Conservation (phyloP, 2,888 invertebrate species). For the Andrena bucephala region DNA sequence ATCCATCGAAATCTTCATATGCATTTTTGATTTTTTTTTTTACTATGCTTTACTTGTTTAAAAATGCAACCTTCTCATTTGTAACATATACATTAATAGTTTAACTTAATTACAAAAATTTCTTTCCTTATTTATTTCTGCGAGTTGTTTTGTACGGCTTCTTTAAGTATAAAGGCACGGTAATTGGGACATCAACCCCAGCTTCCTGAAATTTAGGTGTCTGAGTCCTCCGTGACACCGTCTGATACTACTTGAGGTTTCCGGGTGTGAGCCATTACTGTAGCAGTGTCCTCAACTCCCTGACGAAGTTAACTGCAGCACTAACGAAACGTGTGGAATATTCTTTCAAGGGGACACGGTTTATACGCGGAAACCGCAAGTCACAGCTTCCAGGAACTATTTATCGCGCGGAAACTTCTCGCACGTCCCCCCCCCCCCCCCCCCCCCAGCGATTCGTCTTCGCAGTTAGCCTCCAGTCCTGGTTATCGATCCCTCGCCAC, state of each 20-base stretch:
- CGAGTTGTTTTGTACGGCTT: too few relatives aligned
- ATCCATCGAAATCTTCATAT: too few relatives aligned
- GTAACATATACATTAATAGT: too few relatives aligned
- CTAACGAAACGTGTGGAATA: not conserved
- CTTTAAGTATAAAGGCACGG: too few relatives aligned
- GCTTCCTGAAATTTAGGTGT: constrained; percentile 1
- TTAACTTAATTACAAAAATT: too few relatives aligned
- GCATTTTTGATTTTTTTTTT: too few relatives aligned
- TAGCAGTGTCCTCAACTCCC: not conserved
- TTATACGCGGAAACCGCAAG: not conserved
- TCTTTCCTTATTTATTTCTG: too few relatives aligned
- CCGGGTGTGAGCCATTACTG: not conserved
- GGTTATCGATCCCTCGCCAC: constrained; percentile 14
- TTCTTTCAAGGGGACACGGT: not conserved
- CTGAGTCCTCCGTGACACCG: not conserved
- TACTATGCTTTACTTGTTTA: too few relatives aligned
- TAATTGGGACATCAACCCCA: too few relatives aligned
- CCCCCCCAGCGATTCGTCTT: not conserved
- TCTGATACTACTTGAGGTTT: constrained; percentile 2
- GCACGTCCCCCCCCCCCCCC: not conserved
- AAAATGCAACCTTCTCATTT: too few relatives aligned
- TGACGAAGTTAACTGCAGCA: not conserved
- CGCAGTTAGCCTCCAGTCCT: constrained; percentile 11
- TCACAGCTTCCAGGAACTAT: constrained; percentile 1
- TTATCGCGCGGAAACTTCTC: constrained; percentile 19